Evolutionary conservation across 2,113 vertebrate species (phyloP).

Genomic region (Oriolus oriolus): DNA sequence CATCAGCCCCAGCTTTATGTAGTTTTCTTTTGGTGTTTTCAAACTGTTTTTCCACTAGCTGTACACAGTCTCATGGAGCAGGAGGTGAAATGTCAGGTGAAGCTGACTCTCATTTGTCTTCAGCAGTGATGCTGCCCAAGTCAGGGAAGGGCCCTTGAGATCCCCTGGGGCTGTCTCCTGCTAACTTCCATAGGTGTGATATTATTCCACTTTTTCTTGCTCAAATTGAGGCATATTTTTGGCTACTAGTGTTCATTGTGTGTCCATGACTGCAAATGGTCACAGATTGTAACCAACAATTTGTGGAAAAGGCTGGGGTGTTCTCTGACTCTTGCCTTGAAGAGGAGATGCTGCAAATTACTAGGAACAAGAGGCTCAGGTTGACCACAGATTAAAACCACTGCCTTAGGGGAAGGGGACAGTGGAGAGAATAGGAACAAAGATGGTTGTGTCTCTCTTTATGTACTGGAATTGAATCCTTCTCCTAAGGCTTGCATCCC

Average conservation of each 20-base stretch:
- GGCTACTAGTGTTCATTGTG: not conserved
- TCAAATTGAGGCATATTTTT: not conserved
- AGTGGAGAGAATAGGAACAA: not conserved
- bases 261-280: not conserved
- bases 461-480: not conserved
- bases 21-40: not conserved
- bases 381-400: not conserved
- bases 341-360: not conserved
- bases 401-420: not conserved
- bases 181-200: not conserved
- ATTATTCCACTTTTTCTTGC: not conserved
- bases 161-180: not conserved
- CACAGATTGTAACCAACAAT: not conserved
- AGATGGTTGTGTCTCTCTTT: not conserved
- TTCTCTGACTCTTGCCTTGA: not conserved
- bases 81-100: not conserved
- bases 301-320: not conserved
- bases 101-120: not conserved
- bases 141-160: not conserved
- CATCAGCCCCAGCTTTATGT: not conserved
- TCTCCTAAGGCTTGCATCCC: not conserved
- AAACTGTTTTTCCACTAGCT: not conserved
- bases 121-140: not conserved
- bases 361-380: not conserved
- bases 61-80: not conserved